Base-by-base conservation (phyloP, 35 echinoderm and acorn worm species). In the Amphiura filiformis region DNA sequence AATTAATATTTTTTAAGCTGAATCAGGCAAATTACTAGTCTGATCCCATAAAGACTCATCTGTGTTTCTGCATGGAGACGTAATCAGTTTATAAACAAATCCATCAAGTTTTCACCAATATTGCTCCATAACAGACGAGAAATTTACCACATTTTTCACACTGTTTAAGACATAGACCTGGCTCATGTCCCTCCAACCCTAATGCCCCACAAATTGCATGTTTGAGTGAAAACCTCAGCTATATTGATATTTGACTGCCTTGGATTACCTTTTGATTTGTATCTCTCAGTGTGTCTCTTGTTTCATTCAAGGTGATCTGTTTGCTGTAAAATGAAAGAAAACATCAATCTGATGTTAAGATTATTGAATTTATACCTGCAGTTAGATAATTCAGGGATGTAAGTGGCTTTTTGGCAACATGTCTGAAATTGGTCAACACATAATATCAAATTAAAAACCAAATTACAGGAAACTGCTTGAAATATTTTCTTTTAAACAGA, bases 251-350 rank as follows among this genome's bases (percentile, higher is more conserved):
- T 1, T 37, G 2, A 81, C 5, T 0, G n/a, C n/a, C n/a, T n/a
- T 1, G 35, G 34, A 22, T 22, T 75, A 98, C 96, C 92, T 98
- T 94, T 76, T 98, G 96, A 76, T 98, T 98, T 26, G 90, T 90
- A 30, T 98, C 96, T 79, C 96, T 83, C 22, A 98, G 76, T 76
- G 82, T 80, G 83, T 98, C 96, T 87, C 96, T 92, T 0, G 96
- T 98, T 84, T 98, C 96, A 94, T 98, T 98, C 81, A 98, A 75
- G 28, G 87, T 94, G 13, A 98, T 98, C 78, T 98, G 92, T 44
- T 98, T 98, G 9, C 96, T 98, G 80, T 26, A 82, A 78, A 36
- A n/a, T n/a, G n/a, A n/a, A n/a, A n/a, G n/a, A n/a, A n/a, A n/a
- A n/a, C n/a, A n/a, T n/a, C n/a, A n/a, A n/a, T n/a, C n/a, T n/a